Evolutionary conservation across 2,797 vertebrate genomes (phyloP).

Genomic region (Gadopsis bispinosus): DNA sequence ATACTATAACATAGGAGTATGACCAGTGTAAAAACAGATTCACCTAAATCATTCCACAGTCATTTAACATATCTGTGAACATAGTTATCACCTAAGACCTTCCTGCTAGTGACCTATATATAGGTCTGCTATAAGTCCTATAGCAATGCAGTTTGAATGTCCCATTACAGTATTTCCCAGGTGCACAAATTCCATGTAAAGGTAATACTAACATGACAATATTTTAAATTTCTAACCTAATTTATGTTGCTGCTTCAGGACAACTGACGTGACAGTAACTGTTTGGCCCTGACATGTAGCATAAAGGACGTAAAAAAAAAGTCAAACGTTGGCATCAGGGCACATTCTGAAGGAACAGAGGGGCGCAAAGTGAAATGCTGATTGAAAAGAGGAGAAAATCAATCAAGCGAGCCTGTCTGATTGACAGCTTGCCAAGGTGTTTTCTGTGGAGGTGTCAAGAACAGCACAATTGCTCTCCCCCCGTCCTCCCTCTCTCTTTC

Average conservation of each 20-base stretch:
- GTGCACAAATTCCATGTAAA: background rate
- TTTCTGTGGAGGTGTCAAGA: slow-evolving; percentile 87
- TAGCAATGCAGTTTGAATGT: slow-evolving; percentile 21
- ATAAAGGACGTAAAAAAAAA: slow-evolving; percentile 26
- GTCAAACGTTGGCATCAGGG: slow-evolving; percentile 60
- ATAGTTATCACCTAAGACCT: slow-evolving; percentile 14
- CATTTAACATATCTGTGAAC: slow-evolving; percentile 21
- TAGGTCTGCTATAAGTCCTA: no score
- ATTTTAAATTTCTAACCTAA: slow-evolving; percentile 39
- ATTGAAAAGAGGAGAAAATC: slow-evolving; percentile 86
- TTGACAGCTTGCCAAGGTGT: slow-evolving; percentile 85
- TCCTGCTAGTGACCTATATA: background rate
- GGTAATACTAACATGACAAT: slow-evolving; percentile 19
- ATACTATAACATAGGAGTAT: background rate
- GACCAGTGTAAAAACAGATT: background rate
- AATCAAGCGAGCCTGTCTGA: slow-evolving; percentile 80
- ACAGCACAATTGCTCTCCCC: slow-evolving; percentile 82
- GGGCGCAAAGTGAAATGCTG: slow-evolving; percentile 79
- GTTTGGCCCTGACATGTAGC: slow-evolving; percentile 32
- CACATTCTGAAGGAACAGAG: slow-evolving; percentile 68
- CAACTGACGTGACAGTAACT: slow-evolving; percentile 16
- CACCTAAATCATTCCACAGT: background rate
- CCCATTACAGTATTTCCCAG: slow-evolving; percentile 1
- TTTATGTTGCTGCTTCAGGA: slow-evolving; percentile 35
- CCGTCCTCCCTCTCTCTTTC: slow-evolving; percentile 59